These are phyloP conservation scores for Lontra canadensis DNA, from an alignment of 2,113 vertebrate genomes.

Conservation along the genomic window DNA sequence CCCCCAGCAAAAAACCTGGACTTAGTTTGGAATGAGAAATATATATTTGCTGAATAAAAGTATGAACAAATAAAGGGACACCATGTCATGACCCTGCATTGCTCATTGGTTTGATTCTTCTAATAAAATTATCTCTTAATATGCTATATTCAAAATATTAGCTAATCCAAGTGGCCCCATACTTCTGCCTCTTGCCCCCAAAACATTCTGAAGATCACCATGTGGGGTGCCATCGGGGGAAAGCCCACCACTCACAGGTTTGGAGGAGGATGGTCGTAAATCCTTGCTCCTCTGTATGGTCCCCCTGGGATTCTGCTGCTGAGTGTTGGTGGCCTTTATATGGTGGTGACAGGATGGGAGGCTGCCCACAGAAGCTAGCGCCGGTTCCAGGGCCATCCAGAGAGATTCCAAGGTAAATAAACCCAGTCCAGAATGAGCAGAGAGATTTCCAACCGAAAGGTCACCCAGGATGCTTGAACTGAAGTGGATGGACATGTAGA, in stretches of 20 bases:
- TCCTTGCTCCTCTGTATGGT: neutral
- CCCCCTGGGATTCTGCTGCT: neutral
- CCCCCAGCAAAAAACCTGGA: neutral
- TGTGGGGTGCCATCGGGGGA: accelerated
- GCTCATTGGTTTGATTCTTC: neutral
- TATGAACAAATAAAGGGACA: neutral
- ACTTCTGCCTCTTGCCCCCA: neutral
- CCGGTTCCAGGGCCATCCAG: neutral
- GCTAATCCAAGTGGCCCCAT: neutral
- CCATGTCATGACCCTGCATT: neutral
- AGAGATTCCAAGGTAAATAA: conserved; percentile 68
- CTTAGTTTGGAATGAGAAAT: neutral
- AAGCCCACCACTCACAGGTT: conserved; percentile 5
- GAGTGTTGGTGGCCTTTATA: conserved; percentile 24
- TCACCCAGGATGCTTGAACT: conserved; percentile 23
- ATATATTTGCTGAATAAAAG: neutral
- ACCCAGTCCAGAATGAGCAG: neutral
- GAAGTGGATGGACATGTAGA: neutral
- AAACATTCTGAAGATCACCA: neutral
- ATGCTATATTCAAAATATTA: neutral
- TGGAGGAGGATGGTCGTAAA: neutral
- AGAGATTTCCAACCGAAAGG: conserved; percentile 45
- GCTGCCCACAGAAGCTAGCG: neutral
- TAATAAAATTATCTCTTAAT: neutral
- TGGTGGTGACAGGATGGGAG: neutral